Base-by-base conservation (phyloP, 2,888 invertebrate species). In the Achlya flavicornis region DNA sequence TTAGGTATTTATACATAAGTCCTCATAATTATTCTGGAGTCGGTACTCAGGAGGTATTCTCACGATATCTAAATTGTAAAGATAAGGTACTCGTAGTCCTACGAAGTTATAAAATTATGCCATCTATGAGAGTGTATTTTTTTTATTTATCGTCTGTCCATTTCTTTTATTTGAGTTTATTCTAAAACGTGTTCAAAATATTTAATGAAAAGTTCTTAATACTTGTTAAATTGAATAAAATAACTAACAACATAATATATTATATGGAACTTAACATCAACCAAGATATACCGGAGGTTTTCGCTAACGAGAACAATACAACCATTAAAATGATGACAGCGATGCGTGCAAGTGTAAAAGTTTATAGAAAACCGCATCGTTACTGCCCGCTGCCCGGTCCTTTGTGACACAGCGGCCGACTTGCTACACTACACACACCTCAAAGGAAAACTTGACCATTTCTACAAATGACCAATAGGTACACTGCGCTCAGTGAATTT, bases 261-360 rank as follows among this genome's bases (percentile, higher is more conserved):
- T n/a, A 41, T 12, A 3, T 4, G 4, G 3, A 7, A 12, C 3
- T 43, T 14, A 14, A 43, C 4, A 43, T 43, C 12, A 8, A 53
- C 10, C 16, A 19, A 19, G 19, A 53, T 53, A 19, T n/a, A 53
- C n/a, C n/a, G 5, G 46, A 46, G 3, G n/a, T 7, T 3, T 53
- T 53, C 10, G 10, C 53, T 8, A 53, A 57, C 19, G 12, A 14
- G 43, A 67, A 75, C 74, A 77, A 72, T 67, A 69, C 71, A 70
- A 75, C 80, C 90, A 89, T 92, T 92, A 92, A 91, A 92, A 91
- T 75, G 66, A 77, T 89, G 77, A 86, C 77, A 86, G 61, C 78
- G 80, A 83, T 75, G 88, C 92, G 86, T 89, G 70, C 67, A 79
- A 73, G 70, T 73, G 77, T 69, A 70, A 75, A 81, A 81, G 74